Evolutionary conservation across 2,797 vertebrate species (phyloP).

Genomic region (Megalops cyprinoides): DNA sequence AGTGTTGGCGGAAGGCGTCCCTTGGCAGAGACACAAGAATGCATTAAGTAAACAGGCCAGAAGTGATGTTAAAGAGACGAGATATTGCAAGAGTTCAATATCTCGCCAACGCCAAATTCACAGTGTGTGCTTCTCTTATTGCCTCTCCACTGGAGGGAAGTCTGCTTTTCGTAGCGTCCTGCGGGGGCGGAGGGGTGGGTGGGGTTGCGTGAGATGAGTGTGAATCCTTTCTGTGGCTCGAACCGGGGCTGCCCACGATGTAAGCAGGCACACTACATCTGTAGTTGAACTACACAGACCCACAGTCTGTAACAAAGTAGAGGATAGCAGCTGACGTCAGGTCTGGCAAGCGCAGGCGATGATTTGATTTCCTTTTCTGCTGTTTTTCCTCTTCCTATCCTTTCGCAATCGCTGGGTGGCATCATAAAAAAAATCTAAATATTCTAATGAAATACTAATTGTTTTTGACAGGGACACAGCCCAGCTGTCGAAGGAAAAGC

Average conservation of each 20-base stretch:
- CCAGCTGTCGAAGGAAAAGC: not conserved
- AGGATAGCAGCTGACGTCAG: not conserved
- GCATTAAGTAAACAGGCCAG: constrained; percentile 17
- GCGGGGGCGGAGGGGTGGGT: not conserved
- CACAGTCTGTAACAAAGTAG: not conserved
- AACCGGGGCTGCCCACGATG: not conserved
- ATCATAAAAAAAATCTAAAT: not conserved
- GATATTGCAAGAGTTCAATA: not conserved
- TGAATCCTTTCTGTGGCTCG: not conserved
- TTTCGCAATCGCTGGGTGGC: not conserved
- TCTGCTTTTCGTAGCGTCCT: no score
- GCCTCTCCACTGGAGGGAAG: no score
- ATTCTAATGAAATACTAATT: not conserved
- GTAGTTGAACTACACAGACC: no score
- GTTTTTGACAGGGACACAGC: not conserved
- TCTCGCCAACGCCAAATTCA: not conserved
- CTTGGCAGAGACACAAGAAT: not conserved
- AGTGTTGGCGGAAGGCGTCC: constrained; percentile 11
- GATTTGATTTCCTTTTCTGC: not conserved
- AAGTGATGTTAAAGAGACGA: constrained; percentile 24
- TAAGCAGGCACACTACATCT: no score
- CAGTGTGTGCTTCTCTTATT: not conserved
- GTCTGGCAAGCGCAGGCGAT: not conserved
- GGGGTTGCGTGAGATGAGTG: not conserved
- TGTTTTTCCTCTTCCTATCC: not conserved